Conservation (phyloP, 2,888 invertebrate species). For the Dysmachus trigonus region DNA sequence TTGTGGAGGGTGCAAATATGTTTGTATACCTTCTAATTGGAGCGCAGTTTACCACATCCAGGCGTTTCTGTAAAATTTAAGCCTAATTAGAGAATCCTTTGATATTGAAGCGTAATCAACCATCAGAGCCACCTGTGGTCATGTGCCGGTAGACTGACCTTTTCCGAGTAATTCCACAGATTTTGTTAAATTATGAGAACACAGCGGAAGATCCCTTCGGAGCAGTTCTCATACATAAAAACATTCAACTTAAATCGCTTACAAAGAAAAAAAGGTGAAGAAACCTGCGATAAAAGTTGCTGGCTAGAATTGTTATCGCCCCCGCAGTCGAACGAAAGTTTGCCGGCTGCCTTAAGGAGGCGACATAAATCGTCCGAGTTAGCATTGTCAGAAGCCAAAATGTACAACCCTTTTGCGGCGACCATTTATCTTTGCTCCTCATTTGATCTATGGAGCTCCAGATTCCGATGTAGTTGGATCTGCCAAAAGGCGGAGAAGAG, state of each 20-base stretch:
- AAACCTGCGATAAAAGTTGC: neutral
- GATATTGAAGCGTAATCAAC: neutral
- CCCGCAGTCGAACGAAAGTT: neutral
- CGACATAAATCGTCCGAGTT: neutral
- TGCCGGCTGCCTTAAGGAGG: neutral
- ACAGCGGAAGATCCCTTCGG: neutral
- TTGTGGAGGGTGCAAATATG: neutral
- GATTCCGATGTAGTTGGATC: neutral
- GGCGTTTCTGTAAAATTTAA: neutral
- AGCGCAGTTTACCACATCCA: neutral
- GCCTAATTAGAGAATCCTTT: neutral
- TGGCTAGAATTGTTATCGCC: neutral
- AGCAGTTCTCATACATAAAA: neutral
- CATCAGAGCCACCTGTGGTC: neutral
- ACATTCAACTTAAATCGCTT: neutral
- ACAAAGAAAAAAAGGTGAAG: neutral
- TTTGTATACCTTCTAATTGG: neutral
- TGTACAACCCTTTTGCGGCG: neutral
- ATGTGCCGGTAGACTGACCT: neutral
- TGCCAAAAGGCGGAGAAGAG: neutral
- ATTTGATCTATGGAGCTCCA: neutral
- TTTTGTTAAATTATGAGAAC: neutral
- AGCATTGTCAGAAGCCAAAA: neutral
- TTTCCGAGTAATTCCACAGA: neutral
- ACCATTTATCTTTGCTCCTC: neutral